Percentiles rank a stretch among this genome's conserved stretches.
phyloP scores from a whole-genome alignment of 2,888 invertebrate species.

The Leptogaster cylindrica region DNA sequence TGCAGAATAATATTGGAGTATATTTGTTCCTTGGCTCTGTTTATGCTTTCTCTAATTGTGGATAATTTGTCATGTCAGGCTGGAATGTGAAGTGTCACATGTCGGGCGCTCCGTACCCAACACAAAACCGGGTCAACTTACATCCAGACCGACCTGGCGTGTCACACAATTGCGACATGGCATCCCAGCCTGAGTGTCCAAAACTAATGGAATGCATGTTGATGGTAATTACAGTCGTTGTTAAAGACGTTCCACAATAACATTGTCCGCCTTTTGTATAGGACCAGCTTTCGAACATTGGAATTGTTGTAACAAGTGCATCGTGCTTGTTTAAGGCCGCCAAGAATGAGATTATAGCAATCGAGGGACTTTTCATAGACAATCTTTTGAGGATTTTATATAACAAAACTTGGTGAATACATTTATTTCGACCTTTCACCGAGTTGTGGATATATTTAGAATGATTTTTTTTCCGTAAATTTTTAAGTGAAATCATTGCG shows the following conservation, averaged over 20 bases:
- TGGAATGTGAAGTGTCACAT: constrained; percentile 35
- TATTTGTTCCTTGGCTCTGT: not conserved
- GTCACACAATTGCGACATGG: not conserved
- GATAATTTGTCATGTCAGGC: constrained; percentile 26
- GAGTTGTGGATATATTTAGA: no score
- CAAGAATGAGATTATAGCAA: no score
- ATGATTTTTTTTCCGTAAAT: no score
- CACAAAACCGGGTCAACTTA: not conserved
- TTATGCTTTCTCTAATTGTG: constrained; percentile 32
- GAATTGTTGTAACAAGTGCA: no score
- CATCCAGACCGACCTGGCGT: not conserved
- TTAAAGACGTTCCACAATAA: constrained; percentile 5
- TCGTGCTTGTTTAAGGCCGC: no score
- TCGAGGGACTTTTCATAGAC: no score
- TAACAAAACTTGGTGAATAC: no score
- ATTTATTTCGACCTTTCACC: no score
- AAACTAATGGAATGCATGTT: constrained; percentile 7
- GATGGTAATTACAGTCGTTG: constrained; percentile 1
- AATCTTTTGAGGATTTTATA: no score
- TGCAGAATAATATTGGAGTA: not conserved
- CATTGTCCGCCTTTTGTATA: constrained; percentile 1
- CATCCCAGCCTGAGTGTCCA: not conserved
- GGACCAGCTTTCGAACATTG: no score
- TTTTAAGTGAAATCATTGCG: no score
- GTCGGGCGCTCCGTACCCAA: constrained; percentile 9